phyloP scores from a whole-genome alignment of 1,140 invertebrate genomes.

The Spodoptera litura region DNA sequence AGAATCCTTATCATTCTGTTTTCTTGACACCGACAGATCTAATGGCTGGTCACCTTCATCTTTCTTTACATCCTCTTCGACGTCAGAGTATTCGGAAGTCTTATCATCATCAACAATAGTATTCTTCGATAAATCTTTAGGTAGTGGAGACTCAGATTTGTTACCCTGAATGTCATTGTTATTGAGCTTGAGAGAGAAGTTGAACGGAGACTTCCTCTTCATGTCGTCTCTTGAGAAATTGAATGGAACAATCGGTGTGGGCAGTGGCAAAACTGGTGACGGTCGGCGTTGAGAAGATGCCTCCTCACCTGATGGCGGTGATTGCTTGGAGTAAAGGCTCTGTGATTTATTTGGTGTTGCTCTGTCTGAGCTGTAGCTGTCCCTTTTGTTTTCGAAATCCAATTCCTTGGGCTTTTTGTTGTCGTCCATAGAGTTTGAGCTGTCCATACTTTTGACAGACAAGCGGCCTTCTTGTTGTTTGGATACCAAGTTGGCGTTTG shows the following conservation, averaged over 20 bases:
- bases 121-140: constrained; percentile 81
- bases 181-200: constrained; percentile 73
- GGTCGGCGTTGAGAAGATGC: constrained; percentile 88
- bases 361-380: constrained; percentile 68
- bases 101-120: constrained; percentile 63
- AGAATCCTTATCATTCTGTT: constrained; percentile 80
- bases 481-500: constrained; percentile 72
- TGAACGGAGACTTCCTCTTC: constrained; percentile 74
- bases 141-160: constrained; percentile 70
- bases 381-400: constrained; percentile 70
- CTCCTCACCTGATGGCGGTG: constrained; percentile 89
- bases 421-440: constrained; percentile 74
- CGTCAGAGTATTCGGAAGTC: constrained; percentile 69
- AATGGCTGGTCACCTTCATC: constrained; percentile 89
- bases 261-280: constrained; percentile 87
- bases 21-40: constrained; percentile 89
- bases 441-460: constrained; percentile 81
- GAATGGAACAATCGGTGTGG: constrained; percentile 75
- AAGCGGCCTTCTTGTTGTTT: constrained; percentile 79
- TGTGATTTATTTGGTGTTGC: constrained; percentile 78
- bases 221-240: constrained; percentile 77
- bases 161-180: constrained; percentile 67
- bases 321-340: constrained; percentile 85
- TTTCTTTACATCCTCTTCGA: constrained; percentile 73
- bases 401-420: constrained; percentile 71